Evolutionary conservation across 2,888 invertebrate genomes (phyloP), one percentile per base, ranked within the genome.

Genomic region (Clepsis dumicolana): DNA sequence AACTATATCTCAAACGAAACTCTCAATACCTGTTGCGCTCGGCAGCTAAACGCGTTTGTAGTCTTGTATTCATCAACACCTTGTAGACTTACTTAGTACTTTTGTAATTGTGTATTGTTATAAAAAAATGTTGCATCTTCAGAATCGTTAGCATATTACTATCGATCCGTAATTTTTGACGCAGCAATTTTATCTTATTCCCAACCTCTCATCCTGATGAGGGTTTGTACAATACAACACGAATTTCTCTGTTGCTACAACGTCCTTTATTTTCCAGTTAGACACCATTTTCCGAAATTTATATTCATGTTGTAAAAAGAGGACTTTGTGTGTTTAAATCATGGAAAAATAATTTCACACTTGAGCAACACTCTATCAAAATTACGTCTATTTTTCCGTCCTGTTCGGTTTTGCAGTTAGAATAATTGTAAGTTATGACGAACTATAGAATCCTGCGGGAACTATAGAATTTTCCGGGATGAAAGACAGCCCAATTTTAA

Each of bases 1-100:
- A n/a, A n/a, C n/a, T n/a, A n/a, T n/a, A n/a, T 52, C 16, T 16
- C 7, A 7, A 8, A 18, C 29, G 29, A 29, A 29, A 29, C 29
- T 3, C 3, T 29, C 29, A 4, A 7, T 29, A 65, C 65, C 65
- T 65, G 65, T 65, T 65, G 65, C 56, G 38, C 38, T 16, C 12
- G 27, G 38, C 29, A n/a, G 18, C 27, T 12, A 35, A 14, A n/a
- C n/a, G n/a, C 14, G 5, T 44, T 44, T 7, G 44, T 44, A 16
- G 29, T n/a, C n/a, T 38, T 38, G n/a, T 38, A 8, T 44, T 3
- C 35, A 8, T 44, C 44, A 44, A 1, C 44, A 44, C 1, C 44
- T 8, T 18, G 18, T 10, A 18, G 5, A 16, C 3, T 29, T 29
- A 29, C 3, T 4, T 29, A 4, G 29, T 18, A 44, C 1, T 2